Percentiles rank a stretch among this genome's conserved stretches.
phyloP scores from a whole-genome alignment of 2,113 vertebrate species.

The Arenaria interpres region DNA sequence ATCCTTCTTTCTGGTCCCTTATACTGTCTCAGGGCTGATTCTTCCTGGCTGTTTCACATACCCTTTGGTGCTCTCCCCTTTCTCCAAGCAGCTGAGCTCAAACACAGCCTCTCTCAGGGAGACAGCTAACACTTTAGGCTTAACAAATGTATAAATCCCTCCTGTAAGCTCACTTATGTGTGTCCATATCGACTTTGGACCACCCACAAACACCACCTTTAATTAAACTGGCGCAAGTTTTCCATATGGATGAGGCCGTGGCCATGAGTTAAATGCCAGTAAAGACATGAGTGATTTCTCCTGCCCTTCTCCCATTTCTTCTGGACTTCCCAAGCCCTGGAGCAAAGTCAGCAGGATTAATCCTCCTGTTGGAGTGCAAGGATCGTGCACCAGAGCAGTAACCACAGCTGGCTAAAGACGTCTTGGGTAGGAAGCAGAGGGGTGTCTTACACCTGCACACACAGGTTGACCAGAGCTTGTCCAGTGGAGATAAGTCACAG shows the following conservation, averaged over 20 bases:
- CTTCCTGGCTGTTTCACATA: not conserved
- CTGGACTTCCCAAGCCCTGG: not conserved
- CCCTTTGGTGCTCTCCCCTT: not conserved
- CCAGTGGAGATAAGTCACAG: not conserved
- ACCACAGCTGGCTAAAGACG: not conserved
- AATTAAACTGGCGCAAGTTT: not conserved
- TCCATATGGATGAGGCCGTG: not conserved
- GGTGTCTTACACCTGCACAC: not conserved
- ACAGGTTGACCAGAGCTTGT: not conserved
- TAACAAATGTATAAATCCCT: not conserved
- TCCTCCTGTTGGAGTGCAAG: not conserved
- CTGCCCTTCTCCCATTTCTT: not conserved
- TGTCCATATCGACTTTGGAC: not conserved
- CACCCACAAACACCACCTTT: not conserved
- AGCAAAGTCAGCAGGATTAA: not conserved
- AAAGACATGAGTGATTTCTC: not conserved
- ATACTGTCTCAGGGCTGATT: accelerated
- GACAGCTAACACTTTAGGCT: not conserved
- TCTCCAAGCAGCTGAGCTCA: not conserved
- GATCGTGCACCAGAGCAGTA: accelerated
- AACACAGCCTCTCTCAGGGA: not conserved
- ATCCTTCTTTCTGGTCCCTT: not conserved
- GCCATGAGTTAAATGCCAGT: not conserved
- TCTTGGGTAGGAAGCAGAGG: not conserved
- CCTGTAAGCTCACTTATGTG: not conserved